Base-by-base conservation (phyloP, 2,113 vertebrate species). In the Archocentrus centrarchus region DNA sequence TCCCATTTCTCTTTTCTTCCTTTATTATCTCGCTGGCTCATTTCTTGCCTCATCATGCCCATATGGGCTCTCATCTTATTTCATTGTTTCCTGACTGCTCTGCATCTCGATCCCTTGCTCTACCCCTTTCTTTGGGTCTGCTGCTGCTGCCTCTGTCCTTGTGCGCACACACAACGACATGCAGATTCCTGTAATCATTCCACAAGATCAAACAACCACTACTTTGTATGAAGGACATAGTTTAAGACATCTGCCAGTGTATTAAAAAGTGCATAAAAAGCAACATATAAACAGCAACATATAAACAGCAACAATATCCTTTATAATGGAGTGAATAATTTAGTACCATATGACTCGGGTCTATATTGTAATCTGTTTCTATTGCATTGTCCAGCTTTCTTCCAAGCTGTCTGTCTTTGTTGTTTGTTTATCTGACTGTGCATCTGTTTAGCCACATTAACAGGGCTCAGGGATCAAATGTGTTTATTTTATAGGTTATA, bases 221-320 rank as follows among this genome's bases (percentile, higher is more conserved):
- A 77, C 61, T 85, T 59, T 80, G 80, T 59, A 59, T 88, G 70
- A 93, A 93, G 91, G 93, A 90, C 88, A 90, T 62, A 1, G 60
- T 20, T 73, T 55, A 58, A 84, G 39, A 44, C 7, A 44, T 53
- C 13, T 73, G 68, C 27, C 47, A 57, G 37, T n/a, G n/a, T n/a
- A n/a, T n/a, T n/a, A n/a, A n/a, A n/a, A n/a, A n/a, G n/a, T n/a
- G n/a, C n/a, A n/a, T n/a, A n/a, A n/a, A n/a, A n/a, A n/a, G n/a
- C n/a, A n/a, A n/a, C n/a, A n/a, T n/a, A n/a, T 73, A 53, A 57
- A 57, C 20, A 73, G 20, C 17, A 73, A 32, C 17, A 73, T 53
- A 73, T 2, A 39, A 39, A 39, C 37, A 39, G 37, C 37, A 39
- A 10, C 37, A 73, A 73, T 73, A 7, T 73, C 53, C 53, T 53